phyloP scores from a whole-genome alignment of 2,113 vertebrate genomes.

The Murina feae region DNA sequence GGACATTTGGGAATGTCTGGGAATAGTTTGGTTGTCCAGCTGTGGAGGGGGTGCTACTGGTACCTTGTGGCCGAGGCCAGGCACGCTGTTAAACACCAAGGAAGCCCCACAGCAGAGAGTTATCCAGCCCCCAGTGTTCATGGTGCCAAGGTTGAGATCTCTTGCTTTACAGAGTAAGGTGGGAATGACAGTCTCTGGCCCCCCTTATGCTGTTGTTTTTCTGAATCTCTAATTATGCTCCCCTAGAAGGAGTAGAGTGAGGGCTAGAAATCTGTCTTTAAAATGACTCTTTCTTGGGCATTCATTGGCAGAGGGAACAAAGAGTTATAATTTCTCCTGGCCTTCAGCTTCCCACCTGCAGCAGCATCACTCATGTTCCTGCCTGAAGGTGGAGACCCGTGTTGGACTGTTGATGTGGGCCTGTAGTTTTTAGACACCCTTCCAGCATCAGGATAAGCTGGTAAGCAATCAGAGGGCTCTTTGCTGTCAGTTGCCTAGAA shows the following conservation, averaged over 20 bases:
- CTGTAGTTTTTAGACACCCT: neutral
- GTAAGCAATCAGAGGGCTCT: neutral
- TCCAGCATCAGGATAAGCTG: neutral
- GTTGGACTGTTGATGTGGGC: neutral
- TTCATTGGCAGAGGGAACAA: conserved; percentile 53
- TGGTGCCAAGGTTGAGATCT: neutral
- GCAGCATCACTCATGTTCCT: neutral
- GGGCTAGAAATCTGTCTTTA: conserved; percentile 13
- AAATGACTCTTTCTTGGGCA: conserved; percentile 29
- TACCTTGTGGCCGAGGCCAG: neutral
- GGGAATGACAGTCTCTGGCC: neutral
- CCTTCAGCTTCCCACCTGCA: neutral
- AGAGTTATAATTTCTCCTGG: conserved; percentile 19
- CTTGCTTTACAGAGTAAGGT: neutral
- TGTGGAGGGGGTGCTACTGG: neutral
- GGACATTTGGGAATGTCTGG: neutral
- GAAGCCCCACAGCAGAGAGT: neutral
- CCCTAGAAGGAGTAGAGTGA: neutral
- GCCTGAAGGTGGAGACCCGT: neutral
- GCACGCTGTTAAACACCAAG: neutral
- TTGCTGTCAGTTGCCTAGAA: neutral
- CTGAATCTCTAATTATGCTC: neutral
- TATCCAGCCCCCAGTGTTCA: neutral
- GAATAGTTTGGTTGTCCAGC: neutral
- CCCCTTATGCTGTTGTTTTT: neutral